phyloP scores from a whole-genome alignment of 2,888 invertebrate species.

The Meta bourneti region DNA sequence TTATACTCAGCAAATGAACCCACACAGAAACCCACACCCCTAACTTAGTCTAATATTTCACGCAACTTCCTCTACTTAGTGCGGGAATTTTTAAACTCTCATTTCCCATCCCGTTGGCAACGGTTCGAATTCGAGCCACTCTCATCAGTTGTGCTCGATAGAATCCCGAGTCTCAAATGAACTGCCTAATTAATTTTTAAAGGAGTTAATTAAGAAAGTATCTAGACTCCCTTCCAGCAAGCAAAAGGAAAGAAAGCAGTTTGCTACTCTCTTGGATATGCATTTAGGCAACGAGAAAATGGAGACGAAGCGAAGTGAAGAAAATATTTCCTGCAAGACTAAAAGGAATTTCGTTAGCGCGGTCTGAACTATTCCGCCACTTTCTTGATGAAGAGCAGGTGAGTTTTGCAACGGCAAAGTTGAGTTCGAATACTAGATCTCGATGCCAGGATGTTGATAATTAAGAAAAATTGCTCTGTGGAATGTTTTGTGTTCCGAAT shows the following conservation, averaged over 20 bases:
- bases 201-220: neutral
- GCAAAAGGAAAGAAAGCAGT: neutral
- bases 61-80: neutral
- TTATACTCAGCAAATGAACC: neutral
- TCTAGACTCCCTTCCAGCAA: neutral
- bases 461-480: neutral
- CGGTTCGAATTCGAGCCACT: neutral
- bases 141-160: neutral
- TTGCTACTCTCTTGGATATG: neutral
- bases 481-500: neutral
- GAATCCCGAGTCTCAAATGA: neutral
- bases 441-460: neutral
- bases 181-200: constrained; percentile 1
- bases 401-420: neutral
- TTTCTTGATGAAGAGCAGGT: neutral
- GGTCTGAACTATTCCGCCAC: neutral
- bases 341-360: neutral
- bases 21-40: neutral
- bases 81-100: neutral
- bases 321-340: neutral
- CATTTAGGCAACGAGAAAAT: neutral
- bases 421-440: neutral
- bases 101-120: neutral
- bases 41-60: neutral
- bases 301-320: neutral